Evolutionary conservation across 23 tunicate genomes (phyloP).

Genomic region (Oikopleura albicans): DNA sequence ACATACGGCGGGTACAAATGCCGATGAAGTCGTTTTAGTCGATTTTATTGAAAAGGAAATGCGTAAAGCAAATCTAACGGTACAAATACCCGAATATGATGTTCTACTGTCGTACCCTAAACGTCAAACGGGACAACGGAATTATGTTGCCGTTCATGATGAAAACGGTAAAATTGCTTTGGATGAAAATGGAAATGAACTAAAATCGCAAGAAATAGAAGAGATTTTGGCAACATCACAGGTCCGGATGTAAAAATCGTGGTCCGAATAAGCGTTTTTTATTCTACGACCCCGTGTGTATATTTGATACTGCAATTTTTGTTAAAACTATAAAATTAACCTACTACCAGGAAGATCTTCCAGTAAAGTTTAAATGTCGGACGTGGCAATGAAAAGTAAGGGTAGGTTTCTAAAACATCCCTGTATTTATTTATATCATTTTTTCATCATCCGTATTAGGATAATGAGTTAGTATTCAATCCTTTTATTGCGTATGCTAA

Average conservation of each 20-base stretch:
- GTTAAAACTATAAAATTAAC: no score
- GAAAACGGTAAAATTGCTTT: slow-evolving; percentile 14
- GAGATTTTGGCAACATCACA: slow-evolving; percentile 40
- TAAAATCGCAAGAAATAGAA: slow-evolving; percentile 33
- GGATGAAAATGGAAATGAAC: background rate
- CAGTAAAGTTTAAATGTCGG: no score
- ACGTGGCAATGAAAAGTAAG: no score
- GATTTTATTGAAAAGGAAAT: background rate
- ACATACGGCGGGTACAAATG: background rate
- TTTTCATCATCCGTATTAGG: no score
- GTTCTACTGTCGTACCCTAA: slow-evolving; percentile 62
- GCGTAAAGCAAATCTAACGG: slow-evolving; percentile 24
- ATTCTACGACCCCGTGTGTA: no score
- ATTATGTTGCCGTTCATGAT: slow-evolving; percentile 20
- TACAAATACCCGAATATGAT: slow-evolving; percentile 30
- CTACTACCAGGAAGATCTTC: no score
- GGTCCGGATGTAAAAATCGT: no score
- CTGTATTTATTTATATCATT: no score
- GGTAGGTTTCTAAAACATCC: no score
- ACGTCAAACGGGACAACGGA: slow-evolving; percentile 37
- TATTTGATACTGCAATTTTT: no score
- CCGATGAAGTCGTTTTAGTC: background rate
- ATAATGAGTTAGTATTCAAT: slow-evolving; percentile 41
- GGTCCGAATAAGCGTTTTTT: no score
- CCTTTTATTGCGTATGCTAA: slow-evolving; percentile 27